phyloP scores from a whole-genome alignment of 1,140 invertebrate genomes.

The Camponotus pennsylvanicus region DNA sequence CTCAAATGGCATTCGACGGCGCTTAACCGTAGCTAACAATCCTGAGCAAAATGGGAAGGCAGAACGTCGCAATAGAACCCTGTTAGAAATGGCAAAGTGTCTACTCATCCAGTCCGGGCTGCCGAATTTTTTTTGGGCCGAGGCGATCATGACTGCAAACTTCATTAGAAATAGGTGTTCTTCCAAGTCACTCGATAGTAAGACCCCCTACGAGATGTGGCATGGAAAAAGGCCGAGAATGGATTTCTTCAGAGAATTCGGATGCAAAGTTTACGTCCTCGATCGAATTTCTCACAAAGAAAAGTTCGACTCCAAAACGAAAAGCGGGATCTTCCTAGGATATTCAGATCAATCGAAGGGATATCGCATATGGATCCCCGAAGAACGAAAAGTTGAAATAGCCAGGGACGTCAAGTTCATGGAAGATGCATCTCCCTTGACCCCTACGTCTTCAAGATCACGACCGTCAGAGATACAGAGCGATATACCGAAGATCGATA shows the following conservation, averaged over 20 bases:
- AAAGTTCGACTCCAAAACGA: neutral
- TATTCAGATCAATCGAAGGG: neutral
- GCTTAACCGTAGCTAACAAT: slow-evolving; percentile 46
- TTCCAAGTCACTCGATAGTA: slow-evolving; percentile 43
- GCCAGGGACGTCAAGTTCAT: neutral
- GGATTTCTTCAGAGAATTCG: neutral
- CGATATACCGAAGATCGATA: too few relatives aligned
- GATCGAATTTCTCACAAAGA: neutral
- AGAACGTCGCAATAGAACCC: slow-evolving; percentile 71
- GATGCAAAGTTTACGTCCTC: neutral
- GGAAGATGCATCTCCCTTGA: too few relatives aligned
- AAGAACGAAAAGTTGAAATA: neutral
- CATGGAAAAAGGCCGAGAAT: neutral
- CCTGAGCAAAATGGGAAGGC: slow-evolving; percentile 77
- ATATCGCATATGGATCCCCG: neutral
- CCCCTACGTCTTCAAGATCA: too few relatives aligned
- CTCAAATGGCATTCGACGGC: neutral
- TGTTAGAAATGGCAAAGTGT: slow-evolving; percentile 42
- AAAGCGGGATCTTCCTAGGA: neutral
- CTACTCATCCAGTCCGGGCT: slow-evolving; percentile 57
- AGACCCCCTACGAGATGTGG: neutral
- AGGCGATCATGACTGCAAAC: slow-evolving; percentile 64
- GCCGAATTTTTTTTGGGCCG: slow-evolving; percentile 51
- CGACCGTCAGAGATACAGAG: too few relatives aligned
- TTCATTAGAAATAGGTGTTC: slow-evolving; percentile 65